Evolutionary conservation across 2,113 vertebrate genomes (phyloP).

Genomic region (Megaceryle torquata): DNA sequence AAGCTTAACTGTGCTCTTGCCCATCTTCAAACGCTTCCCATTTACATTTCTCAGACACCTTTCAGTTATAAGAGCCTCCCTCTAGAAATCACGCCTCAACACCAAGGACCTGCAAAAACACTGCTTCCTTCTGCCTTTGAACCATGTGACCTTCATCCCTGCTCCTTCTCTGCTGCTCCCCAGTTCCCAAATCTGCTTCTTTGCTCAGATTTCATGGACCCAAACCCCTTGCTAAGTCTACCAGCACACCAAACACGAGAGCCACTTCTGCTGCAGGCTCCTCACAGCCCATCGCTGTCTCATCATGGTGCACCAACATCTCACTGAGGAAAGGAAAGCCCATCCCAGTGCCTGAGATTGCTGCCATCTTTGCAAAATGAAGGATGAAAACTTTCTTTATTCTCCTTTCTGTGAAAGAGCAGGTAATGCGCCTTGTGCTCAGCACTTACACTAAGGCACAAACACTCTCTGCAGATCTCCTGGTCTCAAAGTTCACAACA

Average conservation of each 20-base stretch:
- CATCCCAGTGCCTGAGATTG: neutral
- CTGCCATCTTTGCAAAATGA: neutral
- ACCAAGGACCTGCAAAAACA: neutral
- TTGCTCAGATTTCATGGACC: neutral
- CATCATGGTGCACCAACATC: accelerated
- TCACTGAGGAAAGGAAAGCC: neutral
- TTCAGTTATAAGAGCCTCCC: neutral
- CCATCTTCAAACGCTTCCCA: neutral
- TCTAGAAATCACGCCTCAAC: neutral
- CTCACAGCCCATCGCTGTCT: accelerated
- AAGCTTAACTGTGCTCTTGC: neutral
- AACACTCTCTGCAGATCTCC: neutral
- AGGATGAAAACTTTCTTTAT: neutral
- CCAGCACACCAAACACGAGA: neutral
- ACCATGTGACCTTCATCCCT: neutral
- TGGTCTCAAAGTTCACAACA: neutral
- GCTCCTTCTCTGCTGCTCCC: neutral
- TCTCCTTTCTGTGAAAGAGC: neutral
- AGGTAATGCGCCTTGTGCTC: neutral
- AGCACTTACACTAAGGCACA: neutral
- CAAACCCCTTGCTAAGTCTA: neutral
- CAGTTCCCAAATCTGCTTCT: neutral
- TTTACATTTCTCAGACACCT: neutral
- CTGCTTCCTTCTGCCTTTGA: neutral
- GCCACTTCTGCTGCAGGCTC: neutral